Conservation (phyloP, 1,140 invertebrate genomes). For the Whitmania pigra region DNA sequence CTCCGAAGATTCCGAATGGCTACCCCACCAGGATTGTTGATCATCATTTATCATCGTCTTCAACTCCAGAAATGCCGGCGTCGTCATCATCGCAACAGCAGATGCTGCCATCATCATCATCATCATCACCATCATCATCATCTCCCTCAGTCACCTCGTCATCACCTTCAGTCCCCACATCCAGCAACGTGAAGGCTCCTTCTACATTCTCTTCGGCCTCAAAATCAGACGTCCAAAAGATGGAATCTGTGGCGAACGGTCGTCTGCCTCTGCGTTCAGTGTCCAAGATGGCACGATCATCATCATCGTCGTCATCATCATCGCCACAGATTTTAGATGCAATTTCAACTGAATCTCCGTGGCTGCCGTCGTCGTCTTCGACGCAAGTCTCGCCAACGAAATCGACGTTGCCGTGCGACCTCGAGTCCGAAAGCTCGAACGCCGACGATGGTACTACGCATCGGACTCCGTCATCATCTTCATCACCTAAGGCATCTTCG, state of each 20-base stretch:
- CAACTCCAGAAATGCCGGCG: neutral
- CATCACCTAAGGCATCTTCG: no score
- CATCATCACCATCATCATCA: neutral
- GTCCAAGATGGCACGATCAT: neutral
- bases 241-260: no score
- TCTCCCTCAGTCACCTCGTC: neutral
- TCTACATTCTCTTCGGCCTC: neutral
- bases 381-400: no score
- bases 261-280: neutral
- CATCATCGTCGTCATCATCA: slow-evolving; percentile 2
- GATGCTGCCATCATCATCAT: neutral
- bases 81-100: neutral
- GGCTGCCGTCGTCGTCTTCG: neutral
- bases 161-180: neutral
- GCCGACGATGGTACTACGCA: no score
- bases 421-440: no score
- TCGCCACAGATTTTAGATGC: neutral
- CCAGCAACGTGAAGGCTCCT: neutral
- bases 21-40: no score
- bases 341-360: neutral
- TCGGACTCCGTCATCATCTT: no score
- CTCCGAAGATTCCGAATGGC: no score
- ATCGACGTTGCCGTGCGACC: neutral
- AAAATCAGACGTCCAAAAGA: neutral
- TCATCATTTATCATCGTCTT: neutral